These are phyloP conservation scores for Panopea generosa DNA, from an alignment of 2,888 invertebrate species.

Conservation along the genomic window DNA sequence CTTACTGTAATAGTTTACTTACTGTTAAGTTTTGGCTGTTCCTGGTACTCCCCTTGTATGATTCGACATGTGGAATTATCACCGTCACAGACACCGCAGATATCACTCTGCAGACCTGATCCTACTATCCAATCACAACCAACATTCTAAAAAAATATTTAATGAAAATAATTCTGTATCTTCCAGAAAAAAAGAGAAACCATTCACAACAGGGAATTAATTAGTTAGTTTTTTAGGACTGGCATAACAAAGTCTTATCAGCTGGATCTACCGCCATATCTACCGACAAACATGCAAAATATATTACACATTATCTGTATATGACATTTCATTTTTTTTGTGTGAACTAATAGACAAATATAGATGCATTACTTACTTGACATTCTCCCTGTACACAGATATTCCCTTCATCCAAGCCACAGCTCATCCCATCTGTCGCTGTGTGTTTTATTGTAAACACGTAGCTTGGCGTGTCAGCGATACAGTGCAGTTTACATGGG, in stretches of 20 bases:
- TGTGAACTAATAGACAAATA: too few relatives aligned
- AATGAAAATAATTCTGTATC: too few relatives aligned
- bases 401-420: conserved; percentile 90
- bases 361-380: conserved; percentile 83
- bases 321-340: too few relatives aligned
- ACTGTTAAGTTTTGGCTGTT: conserved; percentile 73
- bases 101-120: conserved; percentile 71
- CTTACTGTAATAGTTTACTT: too few relatives aligned
- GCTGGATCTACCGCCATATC: too few relatives aligned
- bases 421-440: conserved; percentile 91
- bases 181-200: not conserved
- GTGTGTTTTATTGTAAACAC: conserved; percentile 94
- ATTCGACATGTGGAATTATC: conserved; percentile 77
- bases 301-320: too few relatives aligned
- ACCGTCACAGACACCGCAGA: conserved; percentile 78
- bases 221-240: too few relatives aligned
- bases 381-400: conserved; percentile 97
- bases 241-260: too few relatives aligned
- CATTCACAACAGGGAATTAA: too few relatives aligned
- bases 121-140: conserved; percentile 79
- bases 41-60: conserved; percentile 70
- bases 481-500: conserved; percentile 97
- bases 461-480: conserved; percentile 96
- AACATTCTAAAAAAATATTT: conserved; percentile 63
- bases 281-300: too few relatives aligned